Conservation (phyloP, 1,140 invertebrate genomes). For the Bombyx mandarina region DNA sequence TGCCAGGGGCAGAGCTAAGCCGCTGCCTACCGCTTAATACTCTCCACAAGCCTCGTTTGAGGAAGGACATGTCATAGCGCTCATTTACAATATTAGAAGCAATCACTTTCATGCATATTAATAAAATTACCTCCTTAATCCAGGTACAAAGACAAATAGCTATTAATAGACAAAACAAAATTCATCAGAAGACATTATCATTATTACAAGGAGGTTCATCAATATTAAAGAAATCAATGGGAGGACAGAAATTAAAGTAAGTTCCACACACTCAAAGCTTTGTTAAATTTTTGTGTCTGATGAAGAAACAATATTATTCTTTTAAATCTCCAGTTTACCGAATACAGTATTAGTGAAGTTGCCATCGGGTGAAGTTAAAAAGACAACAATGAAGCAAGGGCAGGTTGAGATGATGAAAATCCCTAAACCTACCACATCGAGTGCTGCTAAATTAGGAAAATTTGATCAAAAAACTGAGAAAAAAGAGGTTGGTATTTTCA, state of each 20-base stretch:
- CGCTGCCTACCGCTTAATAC: too few relatives aligned
- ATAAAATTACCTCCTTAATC: background rate
- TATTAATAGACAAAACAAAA: constrained; percentile 78
- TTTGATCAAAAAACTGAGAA: constrained; percentile 43
- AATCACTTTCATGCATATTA: too few relatives aligned
- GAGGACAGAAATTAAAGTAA: constrained; percentile 64
- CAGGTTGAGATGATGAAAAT: constrained; percentile 58
- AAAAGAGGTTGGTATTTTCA: constrained; percentile 20
- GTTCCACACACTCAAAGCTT: constrained; percentile 11
- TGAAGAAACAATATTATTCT: background rate
- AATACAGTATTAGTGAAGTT: constrained; percentile 76
- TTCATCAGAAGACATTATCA: constrained; percentile 77
- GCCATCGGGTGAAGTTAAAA: constrained; percentile 73
- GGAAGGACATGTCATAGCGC: too few relatives aligned
- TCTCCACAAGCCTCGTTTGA: too few relatives aligned
- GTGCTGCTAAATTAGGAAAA: constrained; percentile 33
- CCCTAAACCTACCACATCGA: constrained; percentile 62
- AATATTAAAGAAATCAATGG: constrained; percentile 60
- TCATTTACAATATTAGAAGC: background rate
- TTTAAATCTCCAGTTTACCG: constrained; percentile 48
- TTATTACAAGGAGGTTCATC: constrained; percentile 77
- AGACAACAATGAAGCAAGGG: constrained; percentile 51
- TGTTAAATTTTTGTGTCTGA: too few relatives aligned
- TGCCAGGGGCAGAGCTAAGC: too few relatives aligned
- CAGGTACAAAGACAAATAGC: constrained; percentile 80